Evolutionary conservation across 2,888 invertebrate species (phyloP), one percentile per base, ranked within the genome.

Genomic region (Agrotis ipsilon): DNA sequence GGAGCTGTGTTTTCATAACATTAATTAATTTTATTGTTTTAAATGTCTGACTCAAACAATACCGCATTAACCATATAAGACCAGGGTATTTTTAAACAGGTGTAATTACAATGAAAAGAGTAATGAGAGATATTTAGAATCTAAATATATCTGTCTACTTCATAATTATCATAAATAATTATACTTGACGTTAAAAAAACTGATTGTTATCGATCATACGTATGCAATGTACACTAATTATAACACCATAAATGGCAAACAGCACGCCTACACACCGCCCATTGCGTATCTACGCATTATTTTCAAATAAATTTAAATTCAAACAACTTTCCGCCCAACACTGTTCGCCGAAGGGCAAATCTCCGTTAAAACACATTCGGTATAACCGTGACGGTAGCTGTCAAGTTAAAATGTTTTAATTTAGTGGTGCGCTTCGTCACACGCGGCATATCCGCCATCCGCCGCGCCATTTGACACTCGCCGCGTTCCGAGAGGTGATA

Each of bases 331-430:
- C 87, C 73, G 86, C 70, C 71, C 61, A 60, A 71, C 78, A 48
- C 68, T 90, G 87, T 91, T 85, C 87, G 75, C 84, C 82, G 81
- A 86, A 87, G 86, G 88, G 78, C 87, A 89, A 89, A 90, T 88
- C 89, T 87, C 88, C 88, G 88, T 89, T 91, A 90, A 89, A 93
- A 93, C 86, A 81, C 80, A 84, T 81, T 83, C 87, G 84, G 87
- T 87, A 90, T 87, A 91, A 86, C 91, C 91, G 88, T 92, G 92
- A 94, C 94, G 91, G 85, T 81, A 83, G 86, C 92, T 94, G 95
- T 94, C 95, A 94, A 90, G 93, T 93, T 90, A 89, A 93, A 95
- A 95, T 94, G 94, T 95, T 94, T 95, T 96, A 95, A 96, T 95
- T 94, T 94, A 95, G 91, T 92, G 91, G 79, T 80, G 89, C 89